A percentile compares a stretch with the other conserved stretches of the same genome.
Evolutionary conservation across 1,140 invertebrate genomes (phyloP).

Genomic region (Aphelenchoides fujianensis): DNA sequence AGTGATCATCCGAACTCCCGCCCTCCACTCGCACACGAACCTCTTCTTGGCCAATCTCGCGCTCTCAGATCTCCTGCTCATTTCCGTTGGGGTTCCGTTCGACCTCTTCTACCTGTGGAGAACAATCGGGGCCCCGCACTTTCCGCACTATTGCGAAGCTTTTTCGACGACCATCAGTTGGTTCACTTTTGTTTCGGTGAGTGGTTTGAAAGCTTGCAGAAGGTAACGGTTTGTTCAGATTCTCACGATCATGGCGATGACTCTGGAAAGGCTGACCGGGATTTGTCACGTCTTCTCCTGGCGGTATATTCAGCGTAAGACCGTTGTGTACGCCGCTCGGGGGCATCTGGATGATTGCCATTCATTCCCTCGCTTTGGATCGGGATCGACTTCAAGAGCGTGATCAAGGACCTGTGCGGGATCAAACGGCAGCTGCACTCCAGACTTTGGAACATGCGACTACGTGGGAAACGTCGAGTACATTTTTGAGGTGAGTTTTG

Average conservation of each 20-base stretch:
- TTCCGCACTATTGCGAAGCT: constrained; percentile 49
- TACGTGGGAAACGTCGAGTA: constrained; percentile 46
- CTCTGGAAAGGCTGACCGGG: constrained; percentile 53
- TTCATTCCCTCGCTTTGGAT: constrained; percentile 59
- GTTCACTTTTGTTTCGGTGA: constrained; percentile 58
- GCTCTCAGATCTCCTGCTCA: constrained; percentile 81
- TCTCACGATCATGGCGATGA: constrained; percentile 45
- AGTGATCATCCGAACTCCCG: constrained; percentile 83
- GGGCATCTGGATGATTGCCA: constrained; percentile 51
- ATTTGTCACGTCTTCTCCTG: constrained; percentile 58
- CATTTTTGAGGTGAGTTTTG: constrained; percentile 44
- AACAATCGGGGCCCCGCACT: constrained; percentile 7
- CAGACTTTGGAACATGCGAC: constrained; percentile 49
- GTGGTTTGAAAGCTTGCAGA: constrained; percentile 33
- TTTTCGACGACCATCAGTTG: constrained; percentile 48
- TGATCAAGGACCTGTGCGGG: constrained; percentile 55
- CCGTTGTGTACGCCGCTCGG: constrained; percentile 34
- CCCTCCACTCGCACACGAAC: constrained; percentile 85
- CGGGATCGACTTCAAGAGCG: constrained; percentile 57
- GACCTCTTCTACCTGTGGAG: constrained; percentile 43
- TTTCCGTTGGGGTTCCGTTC: constrained; percentile 69
- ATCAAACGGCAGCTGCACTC: constrained; percentile 35
- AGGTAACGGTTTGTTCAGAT: background rate
- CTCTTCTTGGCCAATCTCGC: constrained; percentile 88
- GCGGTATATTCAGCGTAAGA: constrained; percentile 17